Evolutionary conservation across 2,888 invertebrate genomes (phyloP), one percentile per base, ranked within the genome.

Genomic region (Phyllotreta striolata): DNA sequence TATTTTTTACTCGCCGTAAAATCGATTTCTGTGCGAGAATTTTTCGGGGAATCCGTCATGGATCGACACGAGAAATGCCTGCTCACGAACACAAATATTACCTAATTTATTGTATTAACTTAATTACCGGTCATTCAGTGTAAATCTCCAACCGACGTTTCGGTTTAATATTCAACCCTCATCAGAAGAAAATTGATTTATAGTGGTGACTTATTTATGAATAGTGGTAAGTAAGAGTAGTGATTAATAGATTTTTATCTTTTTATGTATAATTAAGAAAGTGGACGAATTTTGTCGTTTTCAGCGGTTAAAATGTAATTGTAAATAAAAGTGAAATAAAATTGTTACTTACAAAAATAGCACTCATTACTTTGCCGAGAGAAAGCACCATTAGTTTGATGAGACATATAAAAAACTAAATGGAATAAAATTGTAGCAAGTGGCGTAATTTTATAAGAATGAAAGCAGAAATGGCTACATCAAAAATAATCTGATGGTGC

Each of bases 361-460:
- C 34, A 37, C 14, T 35, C 24, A 47, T 49, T 55, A n/a, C 24
- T 40, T 14, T n/a, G 7, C 41, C 6, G 41, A 55, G 62, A 62
- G 62, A 62, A 62, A 62, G 62, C 55, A 62, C 55, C 55, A 62
- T 62, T 55, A 55, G 49, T 55, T 62, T 47, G 55, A 62, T 55
- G 35, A 34, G 13, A 49, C 35, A 55, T 12, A 55, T 49, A 55
- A 62, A 62, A 62, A 55, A 49, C 47, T 39, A 39, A 57, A 47
- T 57, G 47, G 14, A 47, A 47, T n/a, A 39, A 49, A n/a, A 13
- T 41, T 41, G 9, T 9, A 34, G n/a, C 10, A 52, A 37, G 39
- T 39, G 24, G 24, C 39, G 39, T 35, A 24, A 47, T 57, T 57
- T 57, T 38, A 57, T 14, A 57, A 56, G 37, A 46, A 47, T 47